Evolutionary conservation across 2,888 invertebrate genomes (phyloP), one percentile per base, ranked within the genome.

Genomic region (Dendrolimus pini): DNA sequence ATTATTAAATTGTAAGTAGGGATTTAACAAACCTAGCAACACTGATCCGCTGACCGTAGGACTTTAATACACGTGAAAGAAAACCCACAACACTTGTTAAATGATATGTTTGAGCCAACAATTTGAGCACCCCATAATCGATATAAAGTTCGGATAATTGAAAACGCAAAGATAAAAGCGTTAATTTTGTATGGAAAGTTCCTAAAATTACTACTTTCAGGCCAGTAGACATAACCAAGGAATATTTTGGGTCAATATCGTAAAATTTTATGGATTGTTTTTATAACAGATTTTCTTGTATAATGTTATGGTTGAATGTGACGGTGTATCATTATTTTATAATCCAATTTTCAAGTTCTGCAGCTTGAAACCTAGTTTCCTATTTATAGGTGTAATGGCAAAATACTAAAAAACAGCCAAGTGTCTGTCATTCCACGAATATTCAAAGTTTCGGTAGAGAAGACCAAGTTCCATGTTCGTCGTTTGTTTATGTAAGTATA

Each of bases 91-190:
- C 12, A 47, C 12, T 47, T 47, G 12, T 12, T 10, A 47, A 47
- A 47, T 47, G 47, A 47, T 47, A 47, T 12, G 12, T 47, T 47
- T 47, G 47, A 47, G 12, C 47, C 47, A 7, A 12, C 47, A 47
- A 47, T 12, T 47, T 47, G 47, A 47, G 9, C 47, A 47, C 47
- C 72, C 62, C 73, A 69, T 78, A 78, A 78, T 79, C 78, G 80
- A 77, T 73, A 78, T 73, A 71, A 75, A 74, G 68, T 72, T 68
- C 69, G 61, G 70, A 65, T 80, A 76, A 79, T 78, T 78, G 77
- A 76, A 77, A 77, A 72, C 61, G 62, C 61, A 63, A 62, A 69
- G 64, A 60, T 63, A 62, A 47, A 47, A 8, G 47, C 47, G 47
- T 47, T 47, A 47, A 9, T 47, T 47, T 47, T 47, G 12, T 47